A percentile compares a stretch with the other conserved stretches of the same genome.
phyloP scores from a whole-genome alignment of 2,113 vertebrate genomes.

The Cavia porcellus region DNA sequence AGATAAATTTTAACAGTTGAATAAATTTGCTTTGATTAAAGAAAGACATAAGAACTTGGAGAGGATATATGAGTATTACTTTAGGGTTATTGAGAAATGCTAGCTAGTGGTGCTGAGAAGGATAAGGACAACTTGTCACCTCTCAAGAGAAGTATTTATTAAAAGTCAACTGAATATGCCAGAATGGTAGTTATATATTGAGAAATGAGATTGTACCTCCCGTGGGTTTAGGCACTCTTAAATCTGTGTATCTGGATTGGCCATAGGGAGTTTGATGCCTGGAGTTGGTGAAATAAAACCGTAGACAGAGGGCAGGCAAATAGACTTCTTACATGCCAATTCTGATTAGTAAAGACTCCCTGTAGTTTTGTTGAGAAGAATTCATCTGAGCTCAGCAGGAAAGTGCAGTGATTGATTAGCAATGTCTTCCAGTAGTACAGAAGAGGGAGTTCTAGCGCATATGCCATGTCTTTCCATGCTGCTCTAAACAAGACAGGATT shows the following conservation, averaged over 20 bases:
- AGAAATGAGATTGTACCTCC: not conserved
- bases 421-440: constrained; percentile 60
- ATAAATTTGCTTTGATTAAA: constrained; percentile 49
- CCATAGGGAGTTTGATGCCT: not conserved
- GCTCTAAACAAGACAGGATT: not conserved
- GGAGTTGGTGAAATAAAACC: constrained; percentile 49
- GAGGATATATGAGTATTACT: not conserved
- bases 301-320: not conserved
- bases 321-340: constrained; percentile 31
- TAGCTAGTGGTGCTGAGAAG: not conserved
- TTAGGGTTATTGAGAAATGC: constrained; percentile 52
- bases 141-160: constrained; percentile 35
- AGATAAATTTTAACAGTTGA: not conserved
- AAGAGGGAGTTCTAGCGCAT: not conserved
- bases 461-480: not conserved
- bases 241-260: not conserved
- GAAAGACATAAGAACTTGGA: constrained; percentile 37
- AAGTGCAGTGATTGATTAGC: constrained; percentile 68
- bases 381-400: constrained; percentile 64
- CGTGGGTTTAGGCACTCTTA: fast-evolving
- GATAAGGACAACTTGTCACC: not conserved
- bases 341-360: constrained; percentile 67
- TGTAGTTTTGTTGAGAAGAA: constrained; percentile 59
- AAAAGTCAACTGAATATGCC: not conserved
- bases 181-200: not conserved